These are phyloP conservation scores for Bombus superbus DNA, from an alignment of 1,140 invertebrate species.

Conservation along the genomic window DNA sequence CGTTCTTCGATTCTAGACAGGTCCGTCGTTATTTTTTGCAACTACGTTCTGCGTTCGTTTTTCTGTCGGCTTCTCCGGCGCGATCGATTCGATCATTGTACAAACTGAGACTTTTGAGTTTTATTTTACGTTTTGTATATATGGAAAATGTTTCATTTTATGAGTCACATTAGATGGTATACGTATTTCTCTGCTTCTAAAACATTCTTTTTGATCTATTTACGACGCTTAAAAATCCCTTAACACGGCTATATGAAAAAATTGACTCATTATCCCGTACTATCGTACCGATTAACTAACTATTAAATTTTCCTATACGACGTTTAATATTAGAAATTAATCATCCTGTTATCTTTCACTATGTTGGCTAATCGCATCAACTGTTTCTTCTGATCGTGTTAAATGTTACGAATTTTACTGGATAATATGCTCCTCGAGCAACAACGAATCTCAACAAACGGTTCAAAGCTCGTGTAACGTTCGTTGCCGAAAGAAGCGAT, in stretches of 20 bases:
- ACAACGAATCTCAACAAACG: conserved; percentile 2
- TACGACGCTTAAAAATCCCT: neutral
- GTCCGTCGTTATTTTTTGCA: conserved; percentile 37
- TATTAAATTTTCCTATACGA: no score
- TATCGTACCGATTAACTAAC: no score
- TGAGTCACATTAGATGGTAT: no score
- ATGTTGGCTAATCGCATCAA: neutral
- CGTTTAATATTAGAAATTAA: neutral
- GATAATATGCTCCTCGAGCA: neutral
- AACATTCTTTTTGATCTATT: neutral
- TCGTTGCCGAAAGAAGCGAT: neutral
- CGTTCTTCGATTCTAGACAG: conserved; percentile 39
- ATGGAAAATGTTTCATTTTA: neutral
- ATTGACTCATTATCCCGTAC: neutral
- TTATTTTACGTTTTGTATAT: no score
- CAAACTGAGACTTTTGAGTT: neutral
- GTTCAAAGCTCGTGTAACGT: neutral
- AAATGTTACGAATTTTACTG: neutral
- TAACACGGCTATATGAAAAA: neutral
- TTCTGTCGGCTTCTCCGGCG: neutral
- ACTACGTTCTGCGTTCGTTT: conserved; percentile 1
- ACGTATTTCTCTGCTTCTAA: neutral
- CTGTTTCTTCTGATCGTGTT: neutral
- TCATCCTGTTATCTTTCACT: neutral
- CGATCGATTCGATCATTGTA: neutral